A percentile compares a stretch with the other conserved stretches of the same genome.
phyloP scores from a whole-genome alignment of 2,797 vertebrate species.

The Characodon lateralis region DNA sequence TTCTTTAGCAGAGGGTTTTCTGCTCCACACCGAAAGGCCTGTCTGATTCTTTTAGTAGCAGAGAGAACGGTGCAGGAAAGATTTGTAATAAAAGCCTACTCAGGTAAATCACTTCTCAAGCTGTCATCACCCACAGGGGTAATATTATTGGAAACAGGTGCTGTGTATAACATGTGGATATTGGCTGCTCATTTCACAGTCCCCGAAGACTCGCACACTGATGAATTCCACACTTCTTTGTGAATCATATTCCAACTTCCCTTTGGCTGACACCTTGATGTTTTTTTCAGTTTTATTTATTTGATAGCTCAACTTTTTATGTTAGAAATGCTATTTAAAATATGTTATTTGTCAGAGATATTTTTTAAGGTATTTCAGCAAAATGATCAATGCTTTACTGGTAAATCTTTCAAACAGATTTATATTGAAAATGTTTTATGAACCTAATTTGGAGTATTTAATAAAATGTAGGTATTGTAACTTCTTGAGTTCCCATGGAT shows the following conservation, averaged over 20 bases:
- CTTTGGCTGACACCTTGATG: conserved; percentile 41
- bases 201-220: conserved; percentile 53
- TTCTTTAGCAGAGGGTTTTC: conserved; percentile 58
- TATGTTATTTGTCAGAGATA: not conserved
- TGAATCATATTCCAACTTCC: conserved; percentile 58
- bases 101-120: conserved; percentile 80
- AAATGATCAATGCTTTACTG: not conserved
- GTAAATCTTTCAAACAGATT: not conserved
- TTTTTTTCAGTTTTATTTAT: conserved; percentile 27
- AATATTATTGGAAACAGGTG: conserved; percentile 80
- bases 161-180: conserved; percentile 74
- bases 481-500: not conserved
- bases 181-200: conserved; percentile 63
- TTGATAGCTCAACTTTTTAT: conserved; percentile 17
- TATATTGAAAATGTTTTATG: not conserved
- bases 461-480: not conserved
- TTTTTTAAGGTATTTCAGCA: not conserved
- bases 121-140: conserved; percentile 74
- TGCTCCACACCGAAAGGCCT: conserved; percentile 44
- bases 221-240: conserved; percentile 64
- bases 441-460: not conserved
- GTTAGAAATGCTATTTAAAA: conserved; percentile 3
- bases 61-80: conserved; percentile 63
- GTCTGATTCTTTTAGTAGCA: conserved; percentile 67
- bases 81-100: conserved; percentile 75